Evolutionary conservation across 1,140 invertebrate genomes (phyloP).

Genomic region (Drusus annulatus): DNA sequence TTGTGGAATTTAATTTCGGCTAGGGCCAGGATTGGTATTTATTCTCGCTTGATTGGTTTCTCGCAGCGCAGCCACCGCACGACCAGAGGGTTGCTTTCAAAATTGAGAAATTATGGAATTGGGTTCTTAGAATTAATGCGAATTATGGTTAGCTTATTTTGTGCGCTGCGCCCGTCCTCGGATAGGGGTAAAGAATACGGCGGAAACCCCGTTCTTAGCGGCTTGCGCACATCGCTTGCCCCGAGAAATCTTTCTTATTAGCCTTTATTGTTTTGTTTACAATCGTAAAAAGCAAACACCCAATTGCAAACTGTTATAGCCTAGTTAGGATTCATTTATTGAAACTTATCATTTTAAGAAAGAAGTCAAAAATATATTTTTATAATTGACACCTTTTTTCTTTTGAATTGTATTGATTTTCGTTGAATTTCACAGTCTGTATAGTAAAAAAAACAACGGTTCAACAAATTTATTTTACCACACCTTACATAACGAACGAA

Average conservation of each 20-base stretch:
- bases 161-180: conserved; percentile 16
- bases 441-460: no score
- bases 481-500: no score
- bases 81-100: conserved; percentile 32
- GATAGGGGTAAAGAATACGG: conserved; percentile 27
- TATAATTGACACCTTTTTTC: no score
- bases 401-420: no score
- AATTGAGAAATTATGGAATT: conserved; percentile 49
- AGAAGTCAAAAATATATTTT: no score
- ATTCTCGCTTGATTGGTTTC: conserved; percentile 57
- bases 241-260: conserved; percentile 10
- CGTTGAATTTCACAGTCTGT: no score
- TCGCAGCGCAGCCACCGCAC: conserved; percentile 27
- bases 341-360: no score
- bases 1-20: conserved; percentile 59
- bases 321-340: no score
- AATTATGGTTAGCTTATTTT: conserved; percentile 41
- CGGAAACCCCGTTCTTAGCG: conserved; percentile 19
- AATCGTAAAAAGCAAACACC: neutral
- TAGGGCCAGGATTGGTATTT: conserved; percentile 57
- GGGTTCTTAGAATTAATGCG: conserved; percentile 40
- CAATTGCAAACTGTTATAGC: no score
- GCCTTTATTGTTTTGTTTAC: conserved; percentile 24
- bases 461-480: no score
- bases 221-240: conserved; percentile 17